Percentiles rank a stretch among this genome's conserved stretches.
Evolutionary conservation across 2,888 invertebrate species (phyloP).

Genomic region (Abrostola tripartita): DNA sequence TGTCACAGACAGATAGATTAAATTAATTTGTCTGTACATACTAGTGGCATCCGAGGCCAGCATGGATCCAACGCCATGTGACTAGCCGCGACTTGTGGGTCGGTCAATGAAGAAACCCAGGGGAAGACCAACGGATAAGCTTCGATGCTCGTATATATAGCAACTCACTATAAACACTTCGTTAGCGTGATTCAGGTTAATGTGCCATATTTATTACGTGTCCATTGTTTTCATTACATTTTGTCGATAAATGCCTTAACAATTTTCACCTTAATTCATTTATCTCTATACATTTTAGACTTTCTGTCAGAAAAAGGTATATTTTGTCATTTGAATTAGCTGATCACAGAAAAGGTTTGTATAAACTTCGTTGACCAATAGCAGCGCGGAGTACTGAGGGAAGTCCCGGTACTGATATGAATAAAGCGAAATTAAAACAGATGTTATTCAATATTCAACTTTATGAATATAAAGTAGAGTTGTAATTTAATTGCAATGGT

Average conservation of each 20-base stretch:
- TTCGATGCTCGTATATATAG: background rate
- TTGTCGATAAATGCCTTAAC: background rate
- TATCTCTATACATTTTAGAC: background rate
- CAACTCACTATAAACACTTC: conserved; percentile 9
- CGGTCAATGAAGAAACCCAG: conserved; percentile 27
- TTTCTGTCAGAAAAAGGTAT: conserved; percentile 3
- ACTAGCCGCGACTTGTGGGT: conserved; percentile 20
- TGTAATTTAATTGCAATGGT: background rate
- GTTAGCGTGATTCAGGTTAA: conserved; percentile 20
- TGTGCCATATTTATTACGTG: background rate
- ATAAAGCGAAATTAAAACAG: background rate
- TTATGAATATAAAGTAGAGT: conserved; percentile 1
- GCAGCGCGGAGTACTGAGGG: conserved; percentile 8
- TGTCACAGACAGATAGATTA: background rate
- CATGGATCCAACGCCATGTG: conserved; percentile 8
- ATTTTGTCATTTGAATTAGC: conserved; percentile 5
- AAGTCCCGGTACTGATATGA: conserved; percentile 12
- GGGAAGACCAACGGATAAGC: conserved; percentile 14
- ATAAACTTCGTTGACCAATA: conserved; percentile 11
- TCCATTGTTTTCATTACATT: background rate
- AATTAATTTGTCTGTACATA: background rate
- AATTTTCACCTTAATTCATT: background rate
- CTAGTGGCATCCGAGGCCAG: conserved; percentile 10
- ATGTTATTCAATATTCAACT: background rate
- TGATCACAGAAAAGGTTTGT: background rate